Evolutionary conservation across 2,113 vertebrate species (phyloP).

Genomic region (Corydoras sp.): DNA sequence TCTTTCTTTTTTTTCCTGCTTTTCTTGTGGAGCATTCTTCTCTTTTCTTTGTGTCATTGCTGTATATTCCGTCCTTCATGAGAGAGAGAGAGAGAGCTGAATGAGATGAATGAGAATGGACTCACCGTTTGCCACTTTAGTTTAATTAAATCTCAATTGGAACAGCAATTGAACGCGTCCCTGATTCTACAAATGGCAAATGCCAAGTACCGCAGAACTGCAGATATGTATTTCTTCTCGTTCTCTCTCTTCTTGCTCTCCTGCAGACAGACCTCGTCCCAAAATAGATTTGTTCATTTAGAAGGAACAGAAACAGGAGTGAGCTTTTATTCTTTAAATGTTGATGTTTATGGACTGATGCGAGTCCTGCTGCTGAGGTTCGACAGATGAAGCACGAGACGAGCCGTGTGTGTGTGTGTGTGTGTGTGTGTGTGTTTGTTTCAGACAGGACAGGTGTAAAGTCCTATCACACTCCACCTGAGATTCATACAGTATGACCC

Average conservation of each 20-base stretch:
- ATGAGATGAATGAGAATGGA: not conserved
- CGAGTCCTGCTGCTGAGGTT: not conserved
- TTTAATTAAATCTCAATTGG: conserved; percentile 25
- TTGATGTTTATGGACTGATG: not conserved
- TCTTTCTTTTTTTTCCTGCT: conserved; percentile 31
- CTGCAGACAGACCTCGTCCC: not conserved
- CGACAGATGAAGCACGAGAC: conserved; percentile 14
- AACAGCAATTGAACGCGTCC: conserved; percentile 2
- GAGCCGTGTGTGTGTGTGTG: not conserved
- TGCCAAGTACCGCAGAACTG: conserved; percentile 4
- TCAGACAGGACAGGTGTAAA: conserved; percentile 30
- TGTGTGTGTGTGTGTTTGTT: conserved; percentile 19
- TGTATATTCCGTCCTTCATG: conserved; percentile 51
- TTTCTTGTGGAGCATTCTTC: conserved; percentile 8
- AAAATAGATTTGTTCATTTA: too few species aligned
- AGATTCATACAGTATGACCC: too few species aligned
- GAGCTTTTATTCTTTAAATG: not conserved
- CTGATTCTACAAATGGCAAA: conserved; percentile 28
- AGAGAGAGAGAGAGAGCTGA: conserved; percentile 26
- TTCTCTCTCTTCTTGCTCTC: not conserved
- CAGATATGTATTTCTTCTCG: not conserved
- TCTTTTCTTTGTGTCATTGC: conserved; percentile 46
- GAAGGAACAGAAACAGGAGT: too few species aligned
- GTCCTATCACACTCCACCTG: conserved; percentile 25
- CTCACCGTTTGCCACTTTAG: conserved; percentile 10